Evolutionary conservation across 2,797 vertebrate species (phyloP).

Genomic region (Pangasius krempfi): DNA sequence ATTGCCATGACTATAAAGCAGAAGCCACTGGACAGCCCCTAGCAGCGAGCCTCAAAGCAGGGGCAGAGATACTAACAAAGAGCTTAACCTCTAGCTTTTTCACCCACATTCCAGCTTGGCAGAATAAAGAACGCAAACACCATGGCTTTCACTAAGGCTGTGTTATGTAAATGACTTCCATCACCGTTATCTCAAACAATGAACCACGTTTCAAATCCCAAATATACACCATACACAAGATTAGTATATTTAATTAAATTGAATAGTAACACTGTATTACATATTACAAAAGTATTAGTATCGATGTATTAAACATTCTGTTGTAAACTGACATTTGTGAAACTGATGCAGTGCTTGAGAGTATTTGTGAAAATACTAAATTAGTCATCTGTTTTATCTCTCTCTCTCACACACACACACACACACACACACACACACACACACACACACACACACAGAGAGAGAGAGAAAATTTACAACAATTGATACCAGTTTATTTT

Average conservation of each 20-base stretch:
- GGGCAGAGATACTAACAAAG: constrained; percentile 70
- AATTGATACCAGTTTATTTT: constrained; percentile 50
- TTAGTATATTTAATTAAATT: neutral
- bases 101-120: constrained; percentile 68
- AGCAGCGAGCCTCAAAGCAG: constrained; percentile 65
- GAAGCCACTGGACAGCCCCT: constrained; percentile 23
- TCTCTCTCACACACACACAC: neutral
- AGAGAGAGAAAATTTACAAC: neutral
- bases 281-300: neutral
- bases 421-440: too few relatives aligned
- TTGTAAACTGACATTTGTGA: too few relatives aligned
- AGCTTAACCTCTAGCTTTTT: constrained; percentile 70
- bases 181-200: neutral
- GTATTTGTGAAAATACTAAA: constrained; percentile 1
- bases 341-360: neutral
- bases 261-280: neutral
- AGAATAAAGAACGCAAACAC: constrained; percentile 29
- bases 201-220: neutral
- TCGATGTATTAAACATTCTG: neutral
- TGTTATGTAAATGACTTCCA: constrained; percentile 10
- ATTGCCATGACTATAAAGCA: constrained; percentile 40
- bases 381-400: neutral
- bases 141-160: constrained; percentile 16
- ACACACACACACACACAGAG: too few relatives aligned
- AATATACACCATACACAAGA: neutral